Base-by-base conservation (phyloP, 2,797 vertebrate genomes). In the Gymnothorax javanicus region DNA sequence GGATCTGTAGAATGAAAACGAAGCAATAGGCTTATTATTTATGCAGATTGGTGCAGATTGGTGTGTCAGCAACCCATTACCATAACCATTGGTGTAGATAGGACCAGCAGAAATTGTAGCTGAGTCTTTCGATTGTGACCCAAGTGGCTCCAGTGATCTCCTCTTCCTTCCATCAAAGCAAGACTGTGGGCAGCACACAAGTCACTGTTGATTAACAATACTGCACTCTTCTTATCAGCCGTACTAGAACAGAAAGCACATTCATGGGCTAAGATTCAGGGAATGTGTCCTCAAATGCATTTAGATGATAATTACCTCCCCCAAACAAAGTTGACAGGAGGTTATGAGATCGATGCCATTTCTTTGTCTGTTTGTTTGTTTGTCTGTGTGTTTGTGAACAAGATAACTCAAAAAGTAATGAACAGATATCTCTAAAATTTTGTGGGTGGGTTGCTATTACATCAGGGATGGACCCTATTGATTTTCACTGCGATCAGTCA, bases 31-130 rank as follows among this genome's bases (percentile, higher is more conserved):
- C 17, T 81, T 13, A 27, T 77, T 15, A 50, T 52, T 50, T 77
- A 17, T 17, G 71, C 4, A 33, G 4, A 58, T 0, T 0, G 57
- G 50, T 23, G 6, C 3, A 54, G 75, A 11, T 56, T 56, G 17
- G 33, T 20, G 50, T 81, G 59, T 79, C 58, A 81, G 43, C 23
- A 57, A 52, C 11, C 20, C 59, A 56, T 86, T 77, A 67, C 86
- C 82, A 23, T 85, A 71, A 27, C 25, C 84, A 20, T 15, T 23
- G 56, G 79, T 87, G 84, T 84, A 84, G 81, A 87, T 58, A 4
- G 84, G 67, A 20, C 86, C 88, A 8, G 84, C 69, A 25, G 86
- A 84, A 25, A 89, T 60, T 43, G 60, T 83, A 23, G 84, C 33
- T 9, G 86, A 87, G 52, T 85, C 79, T n/a, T 58, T 2, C 12